Base-by-base conservation (phyloP, 2,888 invertebrate species). In the Melipona beecheii region DNA sequence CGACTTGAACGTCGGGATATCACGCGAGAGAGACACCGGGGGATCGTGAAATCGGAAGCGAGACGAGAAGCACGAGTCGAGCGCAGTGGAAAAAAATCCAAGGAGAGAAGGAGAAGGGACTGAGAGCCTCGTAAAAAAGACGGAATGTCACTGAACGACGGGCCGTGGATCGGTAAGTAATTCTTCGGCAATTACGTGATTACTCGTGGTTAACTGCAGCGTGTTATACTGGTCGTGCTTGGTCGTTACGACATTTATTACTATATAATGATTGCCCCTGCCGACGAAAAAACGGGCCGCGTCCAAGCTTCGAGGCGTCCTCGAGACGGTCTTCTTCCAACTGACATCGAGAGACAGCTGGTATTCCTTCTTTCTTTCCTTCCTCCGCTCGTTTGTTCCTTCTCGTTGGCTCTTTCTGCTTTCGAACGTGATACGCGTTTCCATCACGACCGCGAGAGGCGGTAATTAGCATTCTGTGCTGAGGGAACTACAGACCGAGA, bases 171-270 rank as follows among this genome's bases (percentile, higher is more conserved):
- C 82, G 88, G 93, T 93, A 93, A 94, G 94, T 94, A 94, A 94
- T 94, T 93, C 93, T 93, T 93, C 92, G 90, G 91, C 93, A 94
- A 94, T 94, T 94, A 94, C 93, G 93, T 93, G 94, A 94, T 94
- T 94, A 94, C 92, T 93, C 92, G 92, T 90, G 91, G 92, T 91
- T 92, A 91, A 90, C 87, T 87, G 87, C 88, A 74, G 86, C 84
- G 84, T 86, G 89, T 87, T 72, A 52, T 31, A 64, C 65, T 50
- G 50, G 31, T 78, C 86, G 82, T 86, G 87, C 88, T 81, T 54
- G 78, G 81, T 94, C 92, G 93, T 94, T 94, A 93, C 92, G 93
- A 94, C 94, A 94, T 94, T 94, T 94, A 94, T 93, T 93, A 93
- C 94, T 94, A 92, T 91, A 92, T 94, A 94, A 94, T 94, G 92